Conservation (phyloP, 2,113 vertebrate genomes). For the Oryzias woworae region DNA sequence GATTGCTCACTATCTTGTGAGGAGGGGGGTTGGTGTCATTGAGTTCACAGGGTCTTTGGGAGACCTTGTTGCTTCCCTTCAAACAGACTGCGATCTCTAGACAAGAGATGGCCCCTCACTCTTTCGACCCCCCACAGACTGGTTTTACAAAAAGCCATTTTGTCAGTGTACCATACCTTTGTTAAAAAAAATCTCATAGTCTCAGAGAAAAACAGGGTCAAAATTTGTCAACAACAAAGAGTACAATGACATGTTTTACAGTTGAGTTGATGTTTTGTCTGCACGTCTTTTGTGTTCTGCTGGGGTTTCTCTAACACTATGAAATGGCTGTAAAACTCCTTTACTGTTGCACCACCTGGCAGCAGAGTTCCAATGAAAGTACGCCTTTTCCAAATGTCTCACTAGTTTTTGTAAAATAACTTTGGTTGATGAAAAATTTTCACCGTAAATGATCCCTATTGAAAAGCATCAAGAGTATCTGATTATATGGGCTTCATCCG, state of each 20-base stretch:
- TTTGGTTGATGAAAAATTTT: constrained; percentile 57
- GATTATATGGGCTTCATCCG: constrained; percentile 50
- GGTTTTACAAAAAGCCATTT: constrained; percentile 59
- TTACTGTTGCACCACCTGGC: constrained; percentile 59
- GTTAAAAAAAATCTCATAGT: constrained; percentile 53
- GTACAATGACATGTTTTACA: constrained; percentile 73
- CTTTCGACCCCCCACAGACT: constrained; percentile 45
- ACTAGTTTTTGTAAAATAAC: constrained; percentile 59
- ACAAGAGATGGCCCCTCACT: constrained; percentile 48
- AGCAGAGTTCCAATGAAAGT: constrained; percentile 31
- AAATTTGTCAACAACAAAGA: constrained; percentile 66
- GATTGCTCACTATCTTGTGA: constrained; percentile 17
- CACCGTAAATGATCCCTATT: constrained; percentile 47
- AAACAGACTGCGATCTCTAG: constrained; percentile 39
- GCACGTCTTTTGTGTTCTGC: constrained; percentile 48
- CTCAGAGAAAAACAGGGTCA: constrained; percentile 40
- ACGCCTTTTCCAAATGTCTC: constrained; percentile 46
- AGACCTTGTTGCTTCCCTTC: constrained; percentile 49
- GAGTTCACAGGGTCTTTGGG: constrained; percentile 37
- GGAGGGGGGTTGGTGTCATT: constrained; percentile 18
- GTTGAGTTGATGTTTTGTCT: constrained; percentile 69
- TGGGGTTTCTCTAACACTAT: constrained; percentile 52
- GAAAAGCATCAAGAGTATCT: constrained; percentile 52
- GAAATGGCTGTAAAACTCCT: constrained; percentile 26
- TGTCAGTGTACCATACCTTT: constrained; percentile 46